Percentiles rank a stretch among this genome's conserved stretches.
phyloP scores from a whole-genome alignment of 1,140 invertebrate species.

The Drosophila suzukii region DNA sequence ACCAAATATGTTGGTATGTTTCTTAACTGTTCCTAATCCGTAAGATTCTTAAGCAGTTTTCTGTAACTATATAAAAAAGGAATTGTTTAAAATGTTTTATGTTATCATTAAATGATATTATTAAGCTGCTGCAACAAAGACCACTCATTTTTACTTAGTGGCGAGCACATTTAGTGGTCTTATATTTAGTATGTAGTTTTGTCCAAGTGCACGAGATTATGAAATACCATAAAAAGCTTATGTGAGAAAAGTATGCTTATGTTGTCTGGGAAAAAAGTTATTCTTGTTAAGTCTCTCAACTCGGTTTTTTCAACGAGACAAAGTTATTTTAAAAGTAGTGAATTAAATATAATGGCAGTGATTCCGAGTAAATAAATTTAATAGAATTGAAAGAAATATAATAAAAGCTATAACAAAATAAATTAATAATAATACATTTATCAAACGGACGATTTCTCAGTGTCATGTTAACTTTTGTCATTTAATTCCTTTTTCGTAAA shows the following conservation, averaged over 20 bases:
- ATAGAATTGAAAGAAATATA: neutral
- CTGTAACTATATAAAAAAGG: too few relatives aligned
- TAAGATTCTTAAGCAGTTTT: too few relatives aligned
- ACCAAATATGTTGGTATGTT: too few relatives aligned
- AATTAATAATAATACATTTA: neutral
- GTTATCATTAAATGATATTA: too few relatives aligned
- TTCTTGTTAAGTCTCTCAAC: slow-evolving; percentile 10
- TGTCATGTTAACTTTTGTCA: too few relatives aligned
- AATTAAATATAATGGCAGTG: neutral
- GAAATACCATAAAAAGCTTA: slow-evolving; percentile 15
- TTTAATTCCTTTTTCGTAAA: too few relatives aligned
- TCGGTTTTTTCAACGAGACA: neutral
- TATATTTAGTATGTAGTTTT: neutral
- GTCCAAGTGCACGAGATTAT: slow-evolving; percentile 4
- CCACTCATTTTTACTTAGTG: too few relatives aligned
- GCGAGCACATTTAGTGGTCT: too few relatives aligned
- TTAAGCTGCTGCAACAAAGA: too few relatives aligned
- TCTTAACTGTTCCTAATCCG: too few relatives aligned
- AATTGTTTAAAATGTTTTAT: too few relatives aligned
- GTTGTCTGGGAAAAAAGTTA: slow-evolving; percentile 17
- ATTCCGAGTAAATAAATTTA: neutral
- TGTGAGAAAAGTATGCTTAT: slow-evolving; percentile 2
- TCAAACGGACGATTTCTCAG: too few relatives aligned
- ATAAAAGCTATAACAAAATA: neutral
- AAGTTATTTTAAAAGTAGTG: neutral